Base-by-base conservation (phyloP, 2,888 invertebrate species). In the Ormyrus pomaceus region DNA sequence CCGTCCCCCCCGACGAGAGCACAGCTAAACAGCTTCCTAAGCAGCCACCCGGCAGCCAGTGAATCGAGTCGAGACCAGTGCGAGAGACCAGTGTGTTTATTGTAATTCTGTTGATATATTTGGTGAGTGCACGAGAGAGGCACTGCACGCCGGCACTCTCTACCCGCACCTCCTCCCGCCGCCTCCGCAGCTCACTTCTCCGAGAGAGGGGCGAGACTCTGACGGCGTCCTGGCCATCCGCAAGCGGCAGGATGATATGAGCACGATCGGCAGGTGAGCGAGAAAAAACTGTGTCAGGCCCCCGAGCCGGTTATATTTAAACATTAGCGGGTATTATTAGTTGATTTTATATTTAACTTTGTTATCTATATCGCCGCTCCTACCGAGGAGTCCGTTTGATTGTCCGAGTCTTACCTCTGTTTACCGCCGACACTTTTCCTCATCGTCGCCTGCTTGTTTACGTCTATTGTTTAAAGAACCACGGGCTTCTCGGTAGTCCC, bases 211-310 rank as follows among this genome's bases (percentile, higher is more conserved):
- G 61, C 68, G 56, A 73, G 62, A 50, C 34, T 66, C 51, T 6
- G 59, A 6, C 72, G 76, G 72, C 73, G 65, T 73, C 82, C 70
- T 78, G 73, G 75, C 74, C 83, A 66, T 59, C 66, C 70, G 78
- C 82, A 76, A 84, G 87, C 85, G 84, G 85, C 88, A 89, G 86
- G 86, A 90, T 66, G 89, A 89, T 88, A 90, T 90, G 90, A 90
- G 89, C 89, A 88, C 89, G 86, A 86, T 89, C 86, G 88, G 87
- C 88, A 90, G 90, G 90, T 90, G 89, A 90, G 90, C n/a, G 78
- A 53, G 45, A n/a, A 46, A 34, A 8, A 11, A 19, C 51, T 1
- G 6, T 56, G 9, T 53, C 34, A 10, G 8, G 1, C 34, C 13
- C 53, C n/a, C 13, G 58, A n/a, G 58, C 19, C 69, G 46, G 70